Evolutionary conservation across 2,888 invertebrate species (phyloP).

Genomic region (Agrochola macilenta): DNA sequence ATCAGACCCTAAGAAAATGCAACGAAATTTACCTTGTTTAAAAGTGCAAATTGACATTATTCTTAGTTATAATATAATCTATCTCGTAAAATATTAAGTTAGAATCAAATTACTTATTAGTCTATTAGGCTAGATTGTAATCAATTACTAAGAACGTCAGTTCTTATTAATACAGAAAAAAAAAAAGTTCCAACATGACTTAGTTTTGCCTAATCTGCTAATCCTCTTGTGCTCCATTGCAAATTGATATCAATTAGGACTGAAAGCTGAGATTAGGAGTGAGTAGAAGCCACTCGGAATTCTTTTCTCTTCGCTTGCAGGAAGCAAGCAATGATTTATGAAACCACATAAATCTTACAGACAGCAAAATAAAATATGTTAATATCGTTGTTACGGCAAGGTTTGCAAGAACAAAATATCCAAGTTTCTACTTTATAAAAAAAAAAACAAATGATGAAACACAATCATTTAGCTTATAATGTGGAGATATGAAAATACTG

Average conservation of each 20-base stretch:
- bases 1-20: too few species aligned
- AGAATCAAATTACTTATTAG: too few species aligned
- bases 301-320: conserved; percentile 3
- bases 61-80: too few species aligned
- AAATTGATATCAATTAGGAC: conserved; percentile 39
- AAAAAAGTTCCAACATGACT: neutral
- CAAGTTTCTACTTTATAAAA: neutral
- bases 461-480: neutral
- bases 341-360: conserved; percentile 17
- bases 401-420: conserved; percentile 1
- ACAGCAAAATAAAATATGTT: conserved; percentile 19
- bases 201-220: conserved; percentile 33
- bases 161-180: too few species aligned
- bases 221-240: conserved; percentile 10
- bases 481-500: neutral
- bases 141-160: too few species aligned
- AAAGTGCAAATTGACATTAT: too few species aligned
- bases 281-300: neutral
- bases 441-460: neutral
- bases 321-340: conserved; percentile 31
- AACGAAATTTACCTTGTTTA: too few species aligned
- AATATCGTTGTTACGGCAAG: neutral
- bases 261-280: conserved; percentile 22
- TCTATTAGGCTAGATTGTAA: too few species aligned
- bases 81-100: too few species aligned